Conservation (phyloP, 2,113 vertebrate genomes). For the Ageneiosus marmoratus region DNA sequence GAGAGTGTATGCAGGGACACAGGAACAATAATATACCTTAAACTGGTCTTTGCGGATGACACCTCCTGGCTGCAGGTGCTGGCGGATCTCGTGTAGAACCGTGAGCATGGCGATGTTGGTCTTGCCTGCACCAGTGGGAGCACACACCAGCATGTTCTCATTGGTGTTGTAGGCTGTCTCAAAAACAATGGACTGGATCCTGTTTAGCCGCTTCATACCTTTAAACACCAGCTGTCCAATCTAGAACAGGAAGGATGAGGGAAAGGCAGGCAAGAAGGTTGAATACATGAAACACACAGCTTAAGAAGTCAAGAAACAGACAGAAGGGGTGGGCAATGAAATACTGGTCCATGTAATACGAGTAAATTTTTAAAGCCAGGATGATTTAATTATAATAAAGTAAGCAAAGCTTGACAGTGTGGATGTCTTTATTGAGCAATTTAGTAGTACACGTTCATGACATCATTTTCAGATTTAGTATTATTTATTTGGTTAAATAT, state of each 20-base stretch:
- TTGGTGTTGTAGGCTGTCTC: slow-evolving; percentile 98
- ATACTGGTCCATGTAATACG: background rate
- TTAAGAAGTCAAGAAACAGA: background rate
- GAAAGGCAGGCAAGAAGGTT: background rate
- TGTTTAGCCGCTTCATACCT: slow-evolving; percentile 89
- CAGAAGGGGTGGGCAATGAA: background rate
- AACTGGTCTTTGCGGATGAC: slow-evolving; percentile 96
- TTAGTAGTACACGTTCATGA: background rate
- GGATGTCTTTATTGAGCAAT: background rate
- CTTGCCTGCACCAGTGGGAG: slow-evolving; percentile 95
- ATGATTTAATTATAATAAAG: background rate
- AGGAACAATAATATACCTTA: slow-evolving; percentile 76
- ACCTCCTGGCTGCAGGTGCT: slow-evolving; percentile 87
- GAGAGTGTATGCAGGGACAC: background rate
- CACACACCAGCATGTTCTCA: slow-evolving; percentile 94
- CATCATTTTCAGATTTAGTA: background rate
- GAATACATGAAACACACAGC: background rate
- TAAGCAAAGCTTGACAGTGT: background rate
- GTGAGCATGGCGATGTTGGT: slow-evolving; percentile 98
- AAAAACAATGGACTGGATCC: slow-evolving; percentile 95
- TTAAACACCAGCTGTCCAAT: slow-evolving; percentile 94
- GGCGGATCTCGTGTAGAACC: slow-evolving; percentile 91
- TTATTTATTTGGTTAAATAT: background rate
- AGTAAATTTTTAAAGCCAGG: background rate
- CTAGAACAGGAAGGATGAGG: slow-evolving; percentile 63